Percentiles rank a stretch among this genome's conserved stretches.
Conservation (phyloP, 2,797 vertebrate species). For the Enteromius thamalakanensis region DNA sequence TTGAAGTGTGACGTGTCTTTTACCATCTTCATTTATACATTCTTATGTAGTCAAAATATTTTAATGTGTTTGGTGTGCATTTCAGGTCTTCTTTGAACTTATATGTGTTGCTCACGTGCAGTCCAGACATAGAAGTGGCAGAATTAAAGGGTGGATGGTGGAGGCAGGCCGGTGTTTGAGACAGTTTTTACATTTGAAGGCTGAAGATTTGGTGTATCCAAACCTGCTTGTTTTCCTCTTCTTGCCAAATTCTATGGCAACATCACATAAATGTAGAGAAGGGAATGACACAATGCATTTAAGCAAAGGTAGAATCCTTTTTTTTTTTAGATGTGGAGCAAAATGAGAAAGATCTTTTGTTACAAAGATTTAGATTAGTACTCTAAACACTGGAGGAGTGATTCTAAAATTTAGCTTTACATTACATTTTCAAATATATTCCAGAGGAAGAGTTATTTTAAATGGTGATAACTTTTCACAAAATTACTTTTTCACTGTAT, state of each 20-base stretch:
- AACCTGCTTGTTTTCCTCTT: neutral
- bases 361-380: too few relatives aligned
- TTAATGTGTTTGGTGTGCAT: neutral
- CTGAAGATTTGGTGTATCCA: constrained; percentile 2
- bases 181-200: constrained; percentile 27
- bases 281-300: neutral
- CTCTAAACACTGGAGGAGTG: neutral
- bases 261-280: neutral
- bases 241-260: neutral
- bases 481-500: neutral
- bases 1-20: constrained; percentile 14
- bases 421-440: neutral
- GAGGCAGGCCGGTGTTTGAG: neutral
- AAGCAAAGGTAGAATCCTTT: neutral
- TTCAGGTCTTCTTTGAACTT: neutral
- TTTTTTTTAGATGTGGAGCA: neutral
- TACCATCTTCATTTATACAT: neutral
- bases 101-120: neutral
- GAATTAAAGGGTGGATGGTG: neutral
- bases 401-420: neutral
- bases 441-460: neutral
- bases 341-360: neutral
- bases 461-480: neutral
- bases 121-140: neutral
- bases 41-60: neutral